Evolutionary conservation across 1,140 invertebrate species (phyloP), one percentile per base, ranked within the genome.

Genomic region (Sweltsa coloradensis): DNA sequence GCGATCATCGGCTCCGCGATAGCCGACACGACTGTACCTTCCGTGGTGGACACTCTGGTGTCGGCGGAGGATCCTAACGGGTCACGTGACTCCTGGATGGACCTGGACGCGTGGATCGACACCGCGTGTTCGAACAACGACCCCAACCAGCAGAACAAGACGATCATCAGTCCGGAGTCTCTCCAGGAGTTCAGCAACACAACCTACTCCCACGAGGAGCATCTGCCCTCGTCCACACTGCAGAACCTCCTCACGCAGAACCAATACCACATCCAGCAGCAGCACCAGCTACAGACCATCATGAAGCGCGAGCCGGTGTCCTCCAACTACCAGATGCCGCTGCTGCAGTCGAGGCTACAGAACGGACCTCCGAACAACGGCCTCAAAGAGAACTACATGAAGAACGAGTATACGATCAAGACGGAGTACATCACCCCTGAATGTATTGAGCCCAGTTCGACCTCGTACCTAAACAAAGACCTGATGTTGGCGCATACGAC

Each of bases 1-100:
- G 85, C 85, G 14, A 85, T 91, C 18, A 89, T 91, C 43, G 85
- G 86, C 0, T 87, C 82, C 1, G 86, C 86, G n/a, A 90, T 91
- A 52, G 85, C 86, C 0, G 88, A 89, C 55, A 87, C 85, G 1
- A 88, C 85, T 0, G 82, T 84, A 3, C 76, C 79, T 9, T 74
- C 26, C 37, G 49, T 34, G 5, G 49, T 34, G 5, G 51, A 39
- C 21, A 50, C 47, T 18, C 5, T 47, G 19, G 48, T 48, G 16
- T 47, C 46, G 36, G 78, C 78, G 34, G 66, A 68, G 22, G 69
- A 73, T 25, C 60, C 59, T 1, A 63, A 62, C n/a, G 59, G 57
- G 0, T 82, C 79, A 0, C 65, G 78, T 50, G 82, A 83, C 53
- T 79, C 76, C 50, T 87, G 83, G 84, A 83, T 84, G 71, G 83